These are phyloP conservation scores for Grammomys dolichurus DNA, from an alignment of 2,113 vertebrate species.

Conservation along the genomic window DNA sequence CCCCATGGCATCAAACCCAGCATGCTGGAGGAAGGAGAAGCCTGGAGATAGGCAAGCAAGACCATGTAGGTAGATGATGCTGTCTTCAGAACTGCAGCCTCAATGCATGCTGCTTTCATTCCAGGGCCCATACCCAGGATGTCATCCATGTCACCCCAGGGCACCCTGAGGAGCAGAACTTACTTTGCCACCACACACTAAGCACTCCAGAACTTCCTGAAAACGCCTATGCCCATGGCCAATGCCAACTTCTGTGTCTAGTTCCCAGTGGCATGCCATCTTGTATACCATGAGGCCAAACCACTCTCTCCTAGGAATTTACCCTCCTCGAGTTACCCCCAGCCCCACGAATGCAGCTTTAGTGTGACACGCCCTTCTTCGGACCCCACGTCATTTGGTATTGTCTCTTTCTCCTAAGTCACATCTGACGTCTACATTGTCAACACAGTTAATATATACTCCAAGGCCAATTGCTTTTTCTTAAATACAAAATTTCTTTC, in stretches of 20 bases:
- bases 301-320: neutral
- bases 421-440: neutral
- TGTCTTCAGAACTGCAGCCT: too few species aligned
- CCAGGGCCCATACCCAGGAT: neutral
- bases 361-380: neutral
- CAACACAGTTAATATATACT: neutral
- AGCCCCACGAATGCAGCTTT: rapidly evolving
- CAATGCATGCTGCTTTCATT: too few species aligned
- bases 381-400: neutral
- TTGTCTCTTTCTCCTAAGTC: neutral
- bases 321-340: too few species aligned
- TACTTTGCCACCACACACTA: neutral
- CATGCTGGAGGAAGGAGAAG: neutral
- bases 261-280: neutral
- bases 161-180: neutral
- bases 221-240: neutral
- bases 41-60: neutral
- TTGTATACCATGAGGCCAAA: neutral
- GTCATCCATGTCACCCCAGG: too few species aligned
- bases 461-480: neutral
- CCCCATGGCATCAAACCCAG: rapidly evolving
- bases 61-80: rapidly evolving
- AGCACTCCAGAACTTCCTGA: neutral
- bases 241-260: neutral
- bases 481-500: neutral